Evolutionary conservation across 2,888 invertebrate genomes (phyloP).

Genomic region (Bugulina stolonifera): DNA sequence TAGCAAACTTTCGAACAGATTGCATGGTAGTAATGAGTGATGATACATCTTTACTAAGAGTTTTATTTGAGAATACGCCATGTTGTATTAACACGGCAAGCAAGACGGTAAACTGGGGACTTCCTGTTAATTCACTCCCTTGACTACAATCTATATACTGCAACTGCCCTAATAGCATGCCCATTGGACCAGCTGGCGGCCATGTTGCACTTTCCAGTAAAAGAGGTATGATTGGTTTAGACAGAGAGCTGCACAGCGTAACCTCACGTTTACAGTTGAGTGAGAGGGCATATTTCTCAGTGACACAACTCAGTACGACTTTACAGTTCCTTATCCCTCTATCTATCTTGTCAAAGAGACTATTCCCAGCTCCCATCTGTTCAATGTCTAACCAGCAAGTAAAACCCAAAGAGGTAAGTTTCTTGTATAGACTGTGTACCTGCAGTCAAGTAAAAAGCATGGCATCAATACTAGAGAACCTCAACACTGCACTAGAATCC

Average conservation of each 20-base stretch:
- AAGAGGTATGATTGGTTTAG: constrained; percentile 47
- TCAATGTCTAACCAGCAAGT: constrained; percentile 49
- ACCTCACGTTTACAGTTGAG: constrained; percentile 49
- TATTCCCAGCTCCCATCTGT: constrained; percentile 52
- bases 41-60: background rate
- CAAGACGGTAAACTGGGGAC: background rate
- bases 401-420: constrained; percentile 38
- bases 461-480: no score
- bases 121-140: background rate
- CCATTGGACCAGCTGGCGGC: constrained; percentile 50
- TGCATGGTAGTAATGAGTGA: background rate
- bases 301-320: constrained; percentile 44
- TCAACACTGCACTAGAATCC: no score
- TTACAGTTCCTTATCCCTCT: constrained; percentile 40
- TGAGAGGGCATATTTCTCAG: constrained; percentile 45
- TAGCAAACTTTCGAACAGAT: background rate
- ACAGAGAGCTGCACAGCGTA: constrained; percentile 44
- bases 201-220: constrained; percentile 43
- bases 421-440: constrained; percentile 39
- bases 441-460: constrained; percentile 33
- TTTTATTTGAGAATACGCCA: background rate
- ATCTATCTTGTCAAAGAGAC: constrained; percentile 50
- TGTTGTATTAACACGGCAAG: background rate
- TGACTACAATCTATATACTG: constrained; percentile 40
- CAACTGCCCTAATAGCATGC: constrained; percentile 45